Base-by-base conservation (phyloP, 2,797 vertebrate genomes). In the Margarornis squamiger region DNA sequence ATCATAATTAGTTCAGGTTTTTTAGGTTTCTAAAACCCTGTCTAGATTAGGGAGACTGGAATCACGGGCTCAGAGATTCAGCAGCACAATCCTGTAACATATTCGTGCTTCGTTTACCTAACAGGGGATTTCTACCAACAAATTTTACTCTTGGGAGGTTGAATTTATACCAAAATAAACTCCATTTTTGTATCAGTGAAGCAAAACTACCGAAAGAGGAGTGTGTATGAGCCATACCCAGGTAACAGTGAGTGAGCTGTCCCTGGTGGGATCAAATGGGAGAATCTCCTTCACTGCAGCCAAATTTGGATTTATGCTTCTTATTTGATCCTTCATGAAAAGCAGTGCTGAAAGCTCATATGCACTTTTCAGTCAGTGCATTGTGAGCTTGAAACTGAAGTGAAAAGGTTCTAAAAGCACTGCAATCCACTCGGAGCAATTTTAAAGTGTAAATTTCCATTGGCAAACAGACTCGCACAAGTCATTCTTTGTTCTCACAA, bases 401-500 rank as follows among this genome's bases (percentile, higher is more conserved):
- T 88, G 87, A 65, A 91, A 93, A 87, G 92, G 92, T 95, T 92
- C 92, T 77, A 34, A 92, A 70, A 90, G 81, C 86, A 54, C 45
- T 49, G 71, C 74, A 86, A 41, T 86, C 57, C 43, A 92, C 92
- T 85, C 3, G 0, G 59, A 94, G 74, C 77, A 92, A 85, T 88
- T 88, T 54, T 54, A 20, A 96, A 83, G 90, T 95, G 96, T 92
- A 96, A 96, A 95, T 97, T 94, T 95, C 92, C 90, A 95, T 45
- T 95, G 96, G 93, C 95, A 96, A 89, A 94, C 3, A 7, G 89
- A 81, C 79, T 72, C 76, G 45, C 1, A 17, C 72, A 94, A 94
- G 85, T 94, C 95, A 86, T 55, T 95, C 85, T 91, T 92, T 93
- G 76, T 93, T 95, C 91, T 96, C 95, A 91, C 84, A 34, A 81